Evolutionary conservation across 2,113 vertebrate species (phyloP), one percentile per base, ranked within the genome.

Genomic region (Corapipo altera): DNA sequence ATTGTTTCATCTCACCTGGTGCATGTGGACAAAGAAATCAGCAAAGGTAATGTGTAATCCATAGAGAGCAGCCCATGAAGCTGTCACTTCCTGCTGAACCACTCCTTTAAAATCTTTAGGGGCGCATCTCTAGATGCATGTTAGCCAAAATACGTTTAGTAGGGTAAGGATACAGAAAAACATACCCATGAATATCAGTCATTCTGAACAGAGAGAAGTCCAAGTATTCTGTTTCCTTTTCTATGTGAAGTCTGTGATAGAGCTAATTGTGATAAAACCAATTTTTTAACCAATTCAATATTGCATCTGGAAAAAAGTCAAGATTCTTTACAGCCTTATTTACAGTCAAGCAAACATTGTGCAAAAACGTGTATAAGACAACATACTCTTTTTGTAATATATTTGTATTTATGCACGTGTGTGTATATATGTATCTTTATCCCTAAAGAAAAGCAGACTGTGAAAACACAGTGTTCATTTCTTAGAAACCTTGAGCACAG

Each of bases 121-220:
- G 43, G 14, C 12, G 33, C 24, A 3, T 15, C 30, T 12, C 61
- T 71, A 57, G 23, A 14, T 61, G 35, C 13, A 10, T 0, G 0
- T 55, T 67, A 59, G 58, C 54, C 46, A 51, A 76, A 92, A 46
- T n/a, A 46, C 7, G 14, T 65, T 61, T 49, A 27, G 27, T 70
- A 15, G 16, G 62, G 14, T 15, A 37, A 65, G 10, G 58, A 44
- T 19, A 18, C 39, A 85, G 65, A 13, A 88, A 64, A 92, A n/a
- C 6, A 9, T 37, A 7, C 17, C 54, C 19, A 4, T 24, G 12
- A 32, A 49, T n/a, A n/a, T 46, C 15, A 58, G 61, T 71, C 28
- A 20, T 32, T 81, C 51, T 43, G 39, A 78, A 20, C 11, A 35
- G 64, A 28, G 39, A 35, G 32, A 65, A 75, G 5, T 61, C 54